Evolutionary conservation across 2,888 invertebrate genomes (phyloP), one percentile per base, ranked within the genome.

Genomic region (Lepidocyrtoides sp.): DNA sequence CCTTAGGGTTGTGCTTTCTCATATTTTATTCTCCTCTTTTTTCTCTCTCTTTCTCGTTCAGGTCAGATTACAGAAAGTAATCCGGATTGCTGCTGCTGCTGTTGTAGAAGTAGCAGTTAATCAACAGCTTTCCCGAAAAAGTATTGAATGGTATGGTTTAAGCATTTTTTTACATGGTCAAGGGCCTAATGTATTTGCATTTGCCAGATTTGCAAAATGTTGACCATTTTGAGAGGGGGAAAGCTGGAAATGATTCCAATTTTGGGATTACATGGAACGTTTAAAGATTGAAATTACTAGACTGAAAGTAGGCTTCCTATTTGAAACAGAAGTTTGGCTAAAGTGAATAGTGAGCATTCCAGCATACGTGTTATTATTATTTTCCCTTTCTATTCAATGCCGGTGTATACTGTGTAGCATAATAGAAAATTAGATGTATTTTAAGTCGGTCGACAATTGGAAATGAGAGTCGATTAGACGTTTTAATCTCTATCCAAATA

Each of bases 121-220:
- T 75, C 75, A 75, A 48, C 75, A 75, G 75, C 75, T 75, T 75
- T 44, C 48, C 12, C 48, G 75, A 75, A 48, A 75, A 14, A 75
- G n/a, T 72, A 10, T 5, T 20, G 3, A 3, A 60, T 23, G 5
- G 60, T 60, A 1, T n/a, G n/a, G n/a, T n/a, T n/a, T 51, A 12
- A 20, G 26, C 26, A 60, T 7, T 4, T 51, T 17, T 17, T 12
- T 51, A 17, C 57, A 20, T 57, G 12, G 0, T 3, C 23, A 1
- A 17, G 3, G 17, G n/a, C n/a, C n/a, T n/a, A 51, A 51, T 12
- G 14, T 51, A 51, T 51, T 51, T 8, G 44, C 14, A 2, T 44
- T 14, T 44, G 8, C 44, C 8, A 44, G 14, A 44, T 8, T 12
- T 1, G 41, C 8, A 41, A 41, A 4, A 8, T 41, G 41, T n/a